Conservation (phyloP, 2,113 vertebrate genomes). For the Salvelinus alpinus region DNA sequence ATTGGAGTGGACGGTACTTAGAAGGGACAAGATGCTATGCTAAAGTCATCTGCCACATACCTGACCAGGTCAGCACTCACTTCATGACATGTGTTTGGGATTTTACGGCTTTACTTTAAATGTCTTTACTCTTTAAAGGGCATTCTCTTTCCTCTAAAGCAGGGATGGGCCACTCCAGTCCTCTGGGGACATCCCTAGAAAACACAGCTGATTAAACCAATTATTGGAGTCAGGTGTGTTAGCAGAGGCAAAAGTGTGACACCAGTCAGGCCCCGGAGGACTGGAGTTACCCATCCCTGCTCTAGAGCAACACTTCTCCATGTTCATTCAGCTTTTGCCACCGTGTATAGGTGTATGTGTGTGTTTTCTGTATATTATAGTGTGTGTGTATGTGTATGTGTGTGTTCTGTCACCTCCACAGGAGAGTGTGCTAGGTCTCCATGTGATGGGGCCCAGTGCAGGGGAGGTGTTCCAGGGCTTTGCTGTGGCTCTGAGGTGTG, state of each 20-base stretch:
- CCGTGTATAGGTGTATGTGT: not conserved
- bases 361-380: not conserved
- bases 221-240: too few relatives aligned
- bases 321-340: not conserved
- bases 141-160: too few relatives aligned
- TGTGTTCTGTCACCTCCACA: conserved; percentile 45
- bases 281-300: too few relatives aligned
- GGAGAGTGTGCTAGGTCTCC: conserved; percentile 83
- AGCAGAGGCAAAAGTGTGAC: too few relatives aligned
- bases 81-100: not conserved
- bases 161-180: too few relatives aligned
- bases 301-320: not conserved
- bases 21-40: conserved; percentile 84
- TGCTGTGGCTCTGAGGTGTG: conserved; percentile 53
- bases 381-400: not conserved
- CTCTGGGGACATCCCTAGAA: too few relatives aligned
- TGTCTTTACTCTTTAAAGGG: too few relatives aligned
- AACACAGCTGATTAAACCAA: too few relatives aligned
- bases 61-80: conserved; percentile 70
- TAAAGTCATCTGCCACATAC: conserved; percentile 81
- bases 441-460: conserved; percentile 80
- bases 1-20: conserved; percentile 81
- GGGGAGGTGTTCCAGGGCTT: conserved; percentile 62
- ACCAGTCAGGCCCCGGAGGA: too few relatives aligned
- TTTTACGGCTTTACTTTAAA: too few relatives aligned